Evolutionary conservation across 2,113 vertebrate species (phyloP), one percentile per base, ranked within the genome.

Genomic region (Melanotaenia duboulayi): DNA sequence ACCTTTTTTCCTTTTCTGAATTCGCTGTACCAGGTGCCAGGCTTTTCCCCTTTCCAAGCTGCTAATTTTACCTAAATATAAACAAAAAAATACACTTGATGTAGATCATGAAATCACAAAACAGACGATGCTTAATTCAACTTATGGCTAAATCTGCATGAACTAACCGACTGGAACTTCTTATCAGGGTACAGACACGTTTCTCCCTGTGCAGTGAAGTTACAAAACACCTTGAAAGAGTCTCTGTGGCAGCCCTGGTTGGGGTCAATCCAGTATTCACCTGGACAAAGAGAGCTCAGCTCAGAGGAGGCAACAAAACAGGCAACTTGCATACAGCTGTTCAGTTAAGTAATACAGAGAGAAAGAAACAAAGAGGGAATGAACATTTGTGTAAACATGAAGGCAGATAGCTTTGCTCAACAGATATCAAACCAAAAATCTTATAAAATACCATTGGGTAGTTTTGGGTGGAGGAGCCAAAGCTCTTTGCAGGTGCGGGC

Each of bases 211-310:
- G 96, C 95, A 0, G 97, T 99, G 91, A 99, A 98, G 89, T 99
- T 99, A 90, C 98, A 99, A 91, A 96, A 98, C 51, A 97, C 97
- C 87, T 98, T 99, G 91, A 99, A 98, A 64, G 98, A 95, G 76
- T 99, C 97, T 85, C 96, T 90, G 83, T 97, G 96, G 87, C 97
- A 99, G 12, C 98, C 98, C 81, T 99, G 97, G 91, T 99, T 99
- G 0, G 98, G 97, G 76, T 99, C 98, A 11, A 99, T 97, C 97
- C 97, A 99, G 89, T 99, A 99, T 82, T 98, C 96, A 69, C 97
- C 97, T 99, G 91, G 51, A 74, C 67, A 62, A 65, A 20, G 6
- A 25, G 13, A 57, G 24, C 50, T 49, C 17, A 44, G 56, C 37
- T 25, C 49, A 61, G 51, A 28, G 9, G 0, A 54, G 20, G 25